Conservation (phyloP, 1,140 invertebrate genomes). For the Bombus breviceps region DNA sequence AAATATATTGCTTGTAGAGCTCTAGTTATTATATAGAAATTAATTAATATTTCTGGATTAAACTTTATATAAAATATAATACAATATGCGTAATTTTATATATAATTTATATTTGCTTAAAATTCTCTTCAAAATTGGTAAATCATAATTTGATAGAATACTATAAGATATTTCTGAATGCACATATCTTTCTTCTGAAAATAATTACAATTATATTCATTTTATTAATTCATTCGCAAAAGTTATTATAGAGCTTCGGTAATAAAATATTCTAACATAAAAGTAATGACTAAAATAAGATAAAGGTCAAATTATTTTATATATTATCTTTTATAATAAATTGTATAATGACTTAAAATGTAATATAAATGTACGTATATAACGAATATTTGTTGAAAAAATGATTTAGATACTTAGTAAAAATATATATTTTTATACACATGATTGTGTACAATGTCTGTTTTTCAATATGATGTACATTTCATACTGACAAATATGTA, state of each 20-base stretch:
- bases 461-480: constrained; percentile 10
- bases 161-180: not conserved
- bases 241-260: not conserved
- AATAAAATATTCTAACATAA: constrained; percentile 7
- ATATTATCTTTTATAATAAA: not conserved
- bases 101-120: not conserved
- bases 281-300: not conserved
- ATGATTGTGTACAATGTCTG: not conserved
- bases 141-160: not conserved
- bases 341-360: not conserved
- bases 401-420: constrained; percentile 6
- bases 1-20: not conserved
- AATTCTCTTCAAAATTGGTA: not conserved
- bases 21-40: not conserved
- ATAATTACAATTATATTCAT: not conserved
- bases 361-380: constrained; percentile 7
- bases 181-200: not conserved
- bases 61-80: not conserved
- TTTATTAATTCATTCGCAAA: not conserved
- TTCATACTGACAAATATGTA: constrained; percentile 1
- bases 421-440: constrained; percentile 45
- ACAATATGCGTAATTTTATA: not conserved
- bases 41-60: not conserved
- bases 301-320: not conserved
- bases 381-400: constrained; percentile 19